Evolutionary conservation across 2,797 vertebrate genomes (phyloP), one percentile per base, ranked within the genome.

Genomic region (Clarias pachynema): DNA sequence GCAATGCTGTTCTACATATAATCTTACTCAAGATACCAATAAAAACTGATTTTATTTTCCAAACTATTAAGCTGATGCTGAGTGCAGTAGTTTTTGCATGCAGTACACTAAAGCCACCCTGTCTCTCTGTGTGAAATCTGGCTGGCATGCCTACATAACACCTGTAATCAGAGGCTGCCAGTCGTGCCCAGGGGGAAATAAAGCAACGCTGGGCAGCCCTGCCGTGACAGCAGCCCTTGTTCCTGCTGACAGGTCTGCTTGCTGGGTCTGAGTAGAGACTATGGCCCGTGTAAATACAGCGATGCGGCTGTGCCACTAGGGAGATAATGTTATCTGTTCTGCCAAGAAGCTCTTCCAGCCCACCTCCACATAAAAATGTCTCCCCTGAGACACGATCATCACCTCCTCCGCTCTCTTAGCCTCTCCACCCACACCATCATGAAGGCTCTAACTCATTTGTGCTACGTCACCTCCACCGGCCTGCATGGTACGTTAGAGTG

Each of bases 321-420:
- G 92, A 95, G 95, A 96, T 96, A 96, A 93, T 87, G 93, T 95
- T 96, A 96, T 95, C 95, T 94, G 89, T 88, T 87, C 88, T 88
- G 79, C 92, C 94, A 95, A 88, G 86, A 59, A 81, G 85, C 85
- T 88, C 84, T 89, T 84, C 83, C 86, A 79, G 74, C 85, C 87
- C 85, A 86, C 87, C 86, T 86, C 57, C 86, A 83, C 86, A 87
- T 73, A 80, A 89, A 86, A 88, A 84, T 22, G 29, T 77, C 66
- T 88, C 86, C 81, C 73, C 44, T 37, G 83, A 79, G 86, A 87
- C 20, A 10, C n/a, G 82, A 57, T 62, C 82, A 56, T 66, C 74
- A 60, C 70, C 84, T 65, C 87, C 82, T 79, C 78, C 84, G 10
- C 85, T 74, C 26, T 59, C 62, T 66, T 14, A 60, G 70, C 40